Base-by-base conservation (phyloP, 2,113 vertebrate species). In the Datnioides undecimradiatus region DNA sequence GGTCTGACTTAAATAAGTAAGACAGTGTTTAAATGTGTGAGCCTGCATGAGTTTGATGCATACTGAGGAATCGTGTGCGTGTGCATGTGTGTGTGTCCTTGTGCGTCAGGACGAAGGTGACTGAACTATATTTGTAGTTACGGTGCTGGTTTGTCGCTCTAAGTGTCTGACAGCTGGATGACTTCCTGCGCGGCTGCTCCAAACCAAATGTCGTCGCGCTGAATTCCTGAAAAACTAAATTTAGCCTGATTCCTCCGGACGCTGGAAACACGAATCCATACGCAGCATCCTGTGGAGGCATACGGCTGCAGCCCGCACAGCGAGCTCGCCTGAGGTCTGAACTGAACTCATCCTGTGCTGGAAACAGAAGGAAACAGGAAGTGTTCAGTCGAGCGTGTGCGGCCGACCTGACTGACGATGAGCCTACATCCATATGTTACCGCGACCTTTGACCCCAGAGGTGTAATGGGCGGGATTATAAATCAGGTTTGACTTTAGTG, bases 221-320 rank as follows among this genome's bases (percentile, higher is more conserved):
- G 64, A 40, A 86, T 82, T 84, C 85, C 72, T 70, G 27, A 68
- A 84, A 84, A 82, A 82, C 65, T 80, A 76, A 73, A 82, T 76
- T 69, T 69, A 84, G 73, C 45, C 5, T 58, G 57, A 54, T 58
- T 34, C n/a, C 13, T 73, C 2, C 11, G 14, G 25, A 21, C 12
- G 29, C 57, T 1, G 34, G 41, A 52, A 41, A 25, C 9, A 40
- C 55, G 23, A 7, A 60, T 27, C 7, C 31, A 40, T 41, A 40
- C 52, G 31, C 12, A 11, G 59, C 21, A 43, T 25, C 14, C 41
- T 4, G 12, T 38, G 48, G 25, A 64, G 12, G 21, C 8, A 49
- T n/a, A 52, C 5, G n/a, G 14, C 13, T 36, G 36, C 36, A 27
- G 59, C 21, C 10, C 4, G 57, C 34, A 41, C 27, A 34, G 48